Evolutionary conservation across 2,888 invertebrate genomes (phyloP), one percentile per base, ranked within the genome.

Genomic region (Gymnosoma rotundatum): DNA sequence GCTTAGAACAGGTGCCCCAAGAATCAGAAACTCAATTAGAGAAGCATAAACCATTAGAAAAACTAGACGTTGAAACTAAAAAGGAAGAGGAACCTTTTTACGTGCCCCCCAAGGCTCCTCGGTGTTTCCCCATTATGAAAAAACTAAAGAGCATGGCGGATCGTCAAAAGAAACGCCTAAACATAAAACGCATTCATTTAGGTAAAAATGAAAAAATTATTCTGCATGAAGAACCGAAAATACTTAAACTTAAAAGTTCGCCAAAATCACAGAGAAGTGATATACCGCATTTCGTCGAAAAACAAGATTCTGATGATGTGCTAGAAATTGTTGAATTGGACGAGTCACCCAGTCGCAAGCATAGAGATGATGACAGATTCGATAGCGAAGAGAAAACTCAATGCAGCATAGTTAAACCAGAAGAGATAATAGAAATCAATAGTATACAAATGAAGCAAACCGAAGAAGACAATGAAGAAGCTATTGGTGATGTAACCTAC

Each of bases 141-240:
- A 94, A 95, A 92, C 93, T 94, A 25, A 94, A 94, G 90, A 94
- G 94, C 86, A 93, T 94, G 91, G 95, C 94, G 20, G 95, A 94
- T 87, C 94, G 94, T 92, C 94, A 88, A 90, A 94, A 91, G 93
- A 94, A 87, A 93, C 94, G 94, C 81, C 83, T 91, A 42, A 89
- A 90, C 8, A 92, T 92, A 60, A 92, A 90, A 78, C 91, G 90
- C 60, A 90, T 92, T 16, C 88, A 91, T 14, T 87, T 92, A 25
- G 90, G 90, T 42, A 91, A 91, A 74, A 89, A 91, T 86, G 94
- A 94, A 88, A 93, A 93, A 89, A 94, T 94, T 82, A 87, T 90
- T 16, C 86, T 92, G 0, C 90, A 90, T 9, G 93, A 93, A 75
- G 88, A 91, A 75, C 94, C 94, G 88, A 94, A 94, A 92, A 94